These are phyloP conservation scores for Hypolimnas misippus DNA, from an alignment of 2,888 invertebrate genomes.

Conservation along the genomic window DNA sequence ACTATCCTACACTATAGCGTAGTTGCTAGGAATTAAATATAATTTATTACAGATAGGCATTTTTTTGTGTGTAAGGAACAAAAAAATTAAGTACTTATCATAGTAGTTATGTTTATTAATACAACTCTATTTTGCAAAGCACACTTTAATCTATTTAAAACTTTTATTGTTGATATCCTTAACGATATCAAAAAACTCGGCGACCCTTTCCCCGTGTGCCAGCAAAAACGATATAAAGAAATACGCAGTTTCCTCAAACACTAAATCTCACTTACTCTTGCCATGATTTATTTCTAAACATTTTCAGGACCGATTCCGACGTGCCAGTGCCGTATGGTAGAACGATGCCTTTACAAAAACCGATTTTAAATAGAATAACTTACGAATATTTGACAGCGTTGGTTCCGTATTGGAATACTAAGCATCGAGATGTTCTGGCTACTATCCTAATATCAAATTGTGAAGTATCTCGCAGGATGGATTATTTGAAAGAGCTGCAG, in stretches of 20 bases:
- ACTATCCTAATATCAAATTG: constrained; percentile 86
- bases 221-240: constrained; percentile 8
- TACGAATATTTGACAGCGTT: constrained; percentile 45
- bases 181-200: not conserved
- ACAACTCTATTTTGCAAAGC: no score
- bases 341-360: constrained; percentile 61
- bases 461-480: constrained; percentile 71
- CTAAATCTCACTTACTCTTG: constrained; percentile 21
- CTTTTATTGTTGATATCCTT: not conserved
- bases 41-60: no score
- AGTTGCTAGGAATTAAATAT: not conserved
- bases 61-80: no score
- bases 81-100: no score
- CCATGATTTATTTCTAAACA: constrained; percentile 31
- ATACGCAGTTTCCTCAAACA: constrained; percentile 19
- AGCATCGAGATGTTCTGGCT: constrained; percentile 72
- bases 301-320: constrained; percentile 85
- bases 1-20: not conserved
- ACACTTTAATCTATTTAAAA: constrained; percentile 8
- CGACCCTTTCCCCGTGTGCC: not conserved
- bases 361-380: constrained; percentile 38
- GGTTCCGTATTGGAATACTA: constrained; percentile 71
- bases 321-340: constrained; percentile 88
- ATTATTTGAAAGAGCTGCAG: constrained; percentile 81
- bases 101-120: no score